These are phyloP conservation scores for Epinephelus cyanopodus DNA, from an alignment of 2,113 vertebrate genomes.

Conservation along the genomic window DNA sequence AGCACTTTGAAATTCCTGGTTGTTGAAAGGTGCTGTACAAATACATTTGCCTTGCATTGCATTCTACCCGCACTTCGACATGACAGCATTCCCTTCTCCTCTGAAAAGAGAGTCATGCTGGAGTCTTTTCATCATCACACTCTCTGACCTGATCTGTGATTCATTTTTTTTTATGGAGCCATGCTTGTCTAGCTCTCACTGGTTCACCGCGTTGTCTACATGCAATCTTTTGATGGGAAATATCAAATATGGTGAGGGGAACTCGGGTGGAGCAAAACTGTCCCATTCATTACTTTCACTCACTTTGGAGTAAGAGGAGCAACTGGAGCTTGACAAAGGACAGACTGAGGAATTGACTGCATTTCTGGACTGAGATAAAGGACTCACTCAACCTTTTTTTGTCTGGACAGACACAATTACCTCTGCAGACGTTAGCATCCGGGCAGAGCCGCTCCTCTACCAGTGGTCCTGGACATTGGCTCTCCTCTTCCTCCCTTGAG, in stretches of 20 bases:
- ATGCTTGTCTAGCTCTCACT: conserved; percentile 18
- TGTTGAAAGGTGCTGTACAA: not conserved
- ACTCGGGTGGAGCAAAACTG: not conserved
- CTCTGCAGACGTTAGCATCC: conserved; percentile 81
- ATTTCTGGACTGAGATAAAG: not conserved
- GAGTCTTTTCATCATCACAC: not conserved
- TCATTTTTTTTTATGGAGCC: conserved; percentile 2
- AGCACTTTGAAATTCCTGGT: not conserved
- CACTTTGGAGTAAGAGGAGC: not conserved
- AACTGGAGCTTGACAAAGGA: conserved; percentile 32
- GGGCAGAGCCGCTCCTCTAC: conserved; percentile 85
- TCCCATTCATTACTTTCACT: conserved; percentile 9
- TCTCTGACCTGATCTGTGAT: conserved; percentile 5
- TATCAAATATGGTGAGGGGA: conserved; percentile 5
- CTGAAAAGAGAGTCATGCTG: not conserved
- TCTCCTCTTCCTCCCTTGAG: conserved; percentile 39
- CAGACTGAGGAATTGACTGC: conserved; percentile 7
- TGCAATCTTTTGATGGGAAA: conserved; percentile 20
- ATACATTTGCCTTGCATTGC: not conserved
- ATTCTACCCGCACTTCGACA: not conserved
- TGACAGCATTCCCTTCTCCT: not conserved
- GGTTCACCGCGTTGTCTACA: conserved; percentile 1
- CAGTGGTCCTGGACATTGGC: conserved; percentile 79
- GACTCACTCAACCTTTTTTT: not conserved
- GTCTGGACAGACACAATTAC: conserved; percentile 69